Base-by-base conservation (phyloP, 2,888 invertebrate genomes). In the Xylota sylvarum region DNA sequence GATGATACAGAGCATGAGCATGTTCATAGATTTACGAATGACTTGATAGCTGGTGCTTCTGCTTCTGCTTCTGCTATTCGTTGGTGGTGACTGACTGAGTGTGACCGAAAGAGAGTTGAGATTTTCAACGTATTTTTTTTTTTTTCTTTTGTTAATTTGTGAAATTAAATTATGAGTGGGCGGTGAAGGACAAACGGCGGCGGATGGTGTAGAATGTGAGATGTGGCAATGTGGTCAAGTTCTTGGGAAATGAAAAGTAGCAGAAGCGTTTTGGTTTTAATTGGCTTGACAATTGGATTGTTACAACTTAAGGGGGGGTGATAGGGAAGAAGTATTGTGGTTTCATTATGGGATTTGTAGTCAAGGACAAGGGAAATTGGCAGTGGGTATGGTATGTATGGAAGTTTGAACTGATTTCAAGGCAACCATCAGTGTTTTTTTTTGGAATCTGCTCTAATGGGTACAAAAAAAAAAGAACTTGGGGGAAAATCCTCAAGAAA, bases 21-120 rank as follows among this genome's bases (percentile, higher is more conserved):
- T 50, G 37, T 37, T 64, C 64, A 70, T 78, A 78, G 70, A 73
- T 72, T 64, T 79, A 48, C 23, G 58, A 65, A 80, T 80, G 65
- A 80, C 67, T 80, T 80, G 58, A 52, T 80, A 67, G 70, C 10
- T 46, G 27, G 35, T 23, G n/a, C n/a, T n/a, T n/a, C 35, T 46
- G 48, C 48, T 65, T n/a, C 4, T 60, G 6, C 14, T 17, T 27
- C 30, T 17, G 7, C 0, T 10, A 10, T 30, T 17, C 4, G 5
- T 32, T 40, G 4, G 30, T 32, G 19, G 35, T 60, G 72, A 48
- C 62, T 58, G 58, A 67, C 76, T 50, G 32, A 64, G 55, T 56
- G 46, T 64, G 35, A 30, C 55, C 70, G 12, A 23, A 23, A 23
- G 30, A 65, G 56, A 46, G 65, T 76, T 76, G 55, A 32, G 23